Evolutionary conservation across 1,140 invertebrate species (phyloP).

Genomic region (Phymorhynchus buccinoides): DNA sequence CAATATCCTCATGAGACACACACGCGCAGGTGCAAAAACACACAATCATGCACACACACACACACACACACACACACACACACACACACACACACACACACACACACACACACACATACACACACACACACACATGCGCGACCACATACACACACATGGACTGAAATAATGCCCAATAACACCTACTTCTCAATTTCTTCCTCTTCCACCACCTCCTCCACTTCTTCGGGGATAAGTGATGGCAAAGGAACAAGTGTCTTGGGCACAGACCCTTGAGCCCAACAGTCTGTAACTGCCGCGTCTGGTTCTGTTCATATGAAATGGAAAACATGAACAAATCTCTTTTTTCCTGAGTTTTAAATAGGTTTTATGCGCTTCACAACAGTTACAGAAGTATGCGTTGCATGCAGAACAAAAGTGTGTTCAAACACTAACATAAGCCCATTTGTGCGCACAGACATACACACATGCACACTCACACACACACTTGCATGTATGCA

Average conservation of each 20-base stretch:
- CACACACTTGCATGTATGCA: background rate
- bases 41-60: conserved; percentile 3
- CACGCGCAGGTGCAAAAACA: background rate
- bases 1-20: background rate
- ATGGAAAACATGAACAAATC: background rate
- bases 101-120: background rate
- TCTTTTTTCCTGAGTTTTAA: too few relatives aligned
- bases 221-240: conserved; percentile 42
- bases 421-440: background rate
- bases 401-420: too few relatives aligned
- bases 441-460: background rate
- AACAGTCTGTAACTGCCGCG: conserved; percentile 70
- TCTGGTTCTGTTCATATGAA: conserved; percentile 64
- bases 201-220: conserved; percentile 40
- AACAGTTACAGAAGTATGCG: too few relatives aligned
- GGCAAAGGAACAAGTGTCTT: conserved; percentile 53
- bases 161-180: background rate
- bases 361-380: background rate
- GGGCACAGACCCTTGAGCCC: conserved; percentile 72
- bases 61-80: conserved; percentile 7
- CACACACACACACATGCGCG: background rate
- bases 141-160: background rate
- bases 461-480: background rate
- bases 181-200: conserved; percentile 11
- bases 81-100: background rate